Evolutionary conservation across 2,113 vertebrate genomes (phyloP), one percentile per base, ranked within the genome.

Genomic region (Theristicus caerulescens): DNA sequence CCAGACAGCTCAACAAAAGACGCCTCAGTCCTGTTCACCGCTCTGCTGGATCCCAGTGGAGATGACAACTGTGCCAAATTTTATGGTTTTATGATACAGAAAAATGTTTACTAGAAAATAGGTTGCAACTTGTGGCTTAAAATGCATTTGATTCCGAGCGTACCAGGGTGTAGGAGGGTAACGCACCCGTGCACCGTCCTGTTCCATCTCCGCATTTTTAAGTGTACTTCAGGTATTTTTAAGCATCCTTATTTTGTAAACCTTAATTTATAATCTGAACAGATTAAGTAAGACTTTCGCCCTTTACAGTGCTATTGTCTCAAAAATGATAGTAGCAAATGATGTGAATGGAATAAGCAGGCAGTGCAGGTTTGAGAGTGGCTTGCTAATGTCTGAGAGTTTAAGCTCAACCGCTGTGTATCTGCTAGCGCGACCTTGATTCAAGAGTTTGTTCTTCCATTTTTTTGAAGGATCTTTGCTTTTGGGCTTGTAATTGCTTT

Each of bases 401-500:
- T 93, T 27, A 36, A 86, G 90, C 42, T 77, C 9, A 2, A 14
- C 70, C 5, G 26, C 86, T 77, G 70, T 36, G 67, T 70, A 17
- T 71, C 83, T 94, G 80, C 94, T 89, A 58, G 88, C 96, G 83
- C 95, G 44, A 97, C 84, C 84, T 86, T 66, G 78, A 90, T 40
- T 87, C 76, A 77, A 92, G 94, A 96, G 38, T 92, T 92, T 71
- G 82, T 93, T 95, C 92, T 95, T 96, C 94, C 92, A 74, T 94
- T 87, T 87, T 96, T 95, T 97, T 93, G 92, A 97, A 97, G 96
- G 91, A 84, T 96, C 96, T 98, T 96, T 96, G 96, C 97, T 96
- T 96, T 76, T 88, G 95, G 95, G 95, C 97, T 97, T 97, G 97
- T 96, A 86, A 95, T 97, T 97, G 93, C 97, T 98, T 98, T 85